These are phyloP conservation scores for Probaryconus sp. DNA, from an alignment of 1,140 invertebrate species.

Conservation along the genomic window DNA sequence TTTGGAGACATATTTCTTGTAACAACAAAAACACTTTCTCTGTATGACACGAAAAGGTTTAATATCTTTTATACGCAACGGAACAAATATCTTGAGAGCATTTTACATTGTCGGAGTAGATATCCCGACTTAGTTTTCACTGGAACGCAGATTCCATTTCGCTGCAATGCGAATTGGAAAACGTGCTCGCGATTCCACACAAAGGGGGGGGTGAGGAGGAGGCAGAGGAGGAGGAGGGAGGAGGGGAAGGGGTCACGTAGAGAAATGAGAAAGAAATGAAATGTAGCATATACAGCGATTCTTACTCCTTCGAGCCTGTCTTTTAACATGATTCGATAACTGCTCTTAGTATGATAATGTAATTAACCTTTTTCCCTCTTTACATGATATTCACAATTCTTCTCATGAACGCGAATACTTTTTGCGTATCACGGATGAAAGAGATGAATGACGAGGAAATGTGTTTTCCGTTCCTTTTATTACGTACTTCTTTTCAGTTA, in stretches of 20 bases:
- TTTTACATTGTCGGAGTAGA: constrained; percentile 56
- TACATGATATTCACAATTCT: constrained; percentile 30
- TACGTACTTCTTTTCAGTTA: too few relatives aligned
- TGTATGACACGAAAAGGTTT: constrained; percentile 14
- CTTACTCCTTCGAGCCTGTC: constrained; percentile 51
- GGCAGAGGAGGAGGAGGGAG: constrained; percentile 4
- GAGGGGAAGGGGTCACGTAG: constrained; percentile 18
- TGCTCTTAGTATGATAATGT: constrained; percentile 60
- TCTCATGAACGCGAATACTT: constrained; percentile 1
- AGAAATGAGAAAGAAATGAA: constrained; percentile 62
- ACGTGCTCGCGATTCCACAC: constrained; percentile 50
- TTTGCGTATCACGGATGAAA: constrained; percentile 4
- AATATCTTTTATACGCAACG: constrained; percentile 44
- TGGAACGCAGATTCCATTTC: constrained; percentile 60
- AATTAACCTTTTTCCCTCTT: constrained; percentile 49
- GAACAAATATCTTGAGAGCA: constrained; percentile 48
- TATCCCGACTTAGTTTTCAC: constrained; percentile 55
- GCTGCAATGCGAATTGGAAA: constrained; percentile 61
- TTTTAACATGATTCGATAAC: constrained; percentile 60
- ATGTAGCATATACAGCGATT: constrained; percentile 53
- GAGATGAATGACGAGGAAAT: constrained; percentile 20
- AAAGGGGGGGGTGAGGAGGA: constrained; percentile 16
- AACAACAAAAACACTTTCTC: constrained; percentile 8
- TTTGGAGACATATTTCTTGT: constrained; percentile 6
- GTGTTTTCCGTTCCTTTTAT: too few relatives aligned